A percentile compares a stretch with the other conserved stretches of the same genome.
Conservation (phyloP, 2,797 vertebrate genomes). For the Eidolon dupreanum region DNA sequence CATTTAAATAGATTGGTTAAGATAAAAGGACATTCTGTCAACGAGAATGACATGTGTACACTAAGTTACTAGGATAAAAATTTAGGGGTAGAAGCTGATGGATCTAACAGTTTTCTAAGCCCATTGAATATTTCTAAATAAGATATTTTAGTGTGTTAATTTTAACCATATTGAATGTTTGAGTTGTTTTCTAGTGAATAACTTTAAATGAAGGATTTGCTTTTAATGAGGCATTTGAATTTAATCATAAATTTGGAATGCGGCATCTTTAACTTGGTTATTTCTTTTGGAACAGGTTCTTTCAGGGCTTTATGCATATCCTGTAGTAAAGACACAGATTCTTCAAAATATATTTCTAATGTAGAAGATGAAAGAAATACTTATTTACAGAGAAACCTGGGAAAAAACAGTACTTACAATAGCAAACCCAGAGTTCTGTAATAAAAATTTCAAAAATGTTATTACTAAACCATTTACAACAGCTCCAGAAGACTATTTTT, state of each 20-base stretch:
- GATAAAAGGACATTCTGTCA: background rate
- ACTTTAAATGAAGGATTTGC: conserved; percentile 69
- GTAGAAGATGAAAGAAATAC: conserved; percentile 46
- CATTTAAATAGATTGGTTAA: background rate
- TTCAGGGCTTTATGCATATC: background rate
- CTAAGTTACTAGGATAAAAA: background rate
- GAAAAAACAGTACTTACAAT: conserved; percentile 53
- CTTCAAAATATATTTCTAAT: conserved; percentile 64
- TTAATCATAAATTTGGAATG: conserved; percentile 68
- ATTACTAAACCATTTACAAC: conserved; percentile 50
- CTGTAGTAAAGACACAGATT: conserved; percentile 59
- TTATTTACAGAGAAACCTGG: conserved; percentile 70
- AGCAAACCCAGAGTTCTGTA: conserved; percentile 48
- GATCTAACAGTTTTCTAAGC: conserved; percentile 42
- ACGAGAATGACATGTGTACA: conserved; percentile 13
- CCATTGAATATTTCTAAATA: conserved; percentile 62
- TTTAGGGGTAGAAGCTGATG: conserved; percentile 29
- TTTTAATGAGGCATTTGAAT: conserved; percentile 74
- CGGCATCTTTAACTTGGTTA: conserved; percentile 53
- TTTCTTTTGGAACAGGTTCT: conserved; percentile 54
- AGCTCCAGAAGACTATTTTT: conserved; percentile 64
- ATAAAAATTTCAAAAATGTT: conserved; percentile 65
- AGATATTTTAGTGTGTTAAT: conserved; percentile 51
- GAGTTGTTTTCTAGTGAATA: conserved; percentile 55
- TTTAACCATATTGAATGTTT: conserved; percentile 67